phyloP scores from a whole-genome alignment of 2,797 vertebrate species.

The Sphaeramia orbicularis region DNA sequence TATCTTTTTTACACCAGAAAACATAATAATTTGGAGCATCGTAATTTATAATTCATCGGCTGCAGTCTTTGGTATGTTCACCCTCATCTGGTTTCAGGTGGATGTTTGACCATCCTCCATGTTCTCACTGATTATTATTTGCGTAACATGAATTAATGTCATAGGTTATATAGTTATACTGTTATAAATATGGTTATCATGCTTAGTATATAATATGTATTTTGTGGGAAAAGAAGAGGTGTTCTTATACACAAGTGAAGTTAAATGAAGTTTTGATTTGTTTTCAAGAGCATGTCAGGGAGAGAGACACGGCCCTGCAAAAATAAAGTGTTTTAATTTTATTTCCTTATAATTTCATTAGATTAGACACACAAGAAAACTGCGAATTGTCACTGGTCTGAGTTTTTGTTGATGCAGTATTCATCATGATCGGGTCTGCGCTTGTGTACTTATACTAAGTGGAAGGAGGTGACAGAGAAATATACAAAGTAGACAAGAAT shows the following conservation, averaged over 20 bases:
- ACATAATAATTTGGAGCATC: neutral
- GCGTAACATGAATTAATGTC: neutral
- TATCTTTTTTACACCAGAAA: neutral
- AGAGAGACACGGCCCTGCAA: too few species aligned
- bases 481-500: slow-evolving; percentile 26
- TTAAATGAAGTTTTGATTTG: too few species aligned
- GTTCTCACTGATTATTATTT: neutral
- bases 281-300: too few species aligned
- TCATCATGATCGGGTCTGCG: slow-evolving; percentile 3
- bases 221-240: too few species aligned
- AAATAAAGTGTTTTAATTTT: too few species aligned
- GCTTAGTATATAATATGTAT: too few species aligned
- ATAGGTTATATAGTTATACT: neutral
- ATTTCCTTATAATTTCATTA: too few species aligned
- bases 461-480: slow-evolving; percentile 25
- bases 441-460: slow-evolving; percentile 10
- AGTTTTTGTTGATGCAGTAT: slow-evolving; percentile 10
- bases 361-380: too few species aligned
- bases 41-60: slow-evolving; percentile 1
- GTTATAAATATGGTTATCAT: neutral
- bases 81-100: slow-evolving; percentile 64
- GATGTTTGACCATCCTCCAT: slow-evolving; percentile 14
- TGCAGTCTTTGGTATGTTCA: slow-evolving; percentile 2
- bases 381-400: too few species aligned
- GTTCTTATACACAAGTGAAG: too few species aligned